Percentiles rank a stretch among this genome's conserved stretches.
These are phyloP conservation scores for Lochmaea capreae DNA, from an alignment of 2,888 invertebrate species.

Conservation along the genomic window DNA sequence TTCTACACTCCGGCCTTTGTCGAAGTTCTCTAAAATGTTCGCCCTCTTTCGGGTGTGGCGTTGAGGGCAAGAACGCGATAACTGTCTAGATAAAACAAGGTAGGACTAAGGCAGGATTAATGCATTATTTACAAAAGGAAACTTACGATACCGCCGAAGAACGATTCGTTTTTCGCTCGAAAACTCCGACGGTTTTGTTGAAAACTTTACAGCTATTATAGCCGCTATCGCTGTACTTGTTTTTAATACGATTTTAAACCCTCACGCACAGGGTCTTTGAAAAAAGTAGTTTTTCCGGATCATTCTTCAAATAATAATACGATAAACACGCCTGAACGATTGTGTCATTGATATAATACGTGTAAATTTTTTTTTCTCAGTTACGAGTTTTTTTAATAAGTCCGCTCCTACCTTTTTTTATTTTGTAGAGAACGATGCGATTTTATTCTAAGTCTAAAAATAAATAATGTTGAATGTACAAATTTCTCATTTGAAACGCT, in stretches of 20 bases:
- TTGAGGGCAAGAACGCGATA: slow-evolving; percentile 49
- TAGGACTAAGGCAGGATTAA: slow-evolving; percentile 56
- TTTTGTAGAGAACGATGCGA: background rate
- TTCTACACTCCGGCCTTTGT: slow-evolving; percentile 30
- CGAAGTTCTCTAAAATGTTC: slow-evolving; percentile 18
- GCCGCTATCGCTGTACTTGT: slow-evolving; percentile 33
- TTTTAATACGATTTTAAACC: background rate
- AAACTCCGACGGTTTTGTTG: slow-evolving; percentile 32
- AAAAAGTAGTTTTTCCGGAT: background rate
- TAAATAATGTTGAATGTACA: slow-evolving; percentile 3
- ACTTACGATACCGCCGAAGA: slow-evolving; percentile 55
- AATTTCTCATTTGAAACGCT: slow-evolving; percentile 6
- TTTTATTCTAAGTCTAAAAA: background rate
- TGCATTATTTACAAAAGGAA: slow-evolving; percentile 59
- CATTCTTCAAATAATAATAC: background rate
- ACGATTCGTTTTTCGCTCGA: slow-evolving; percentile 55
- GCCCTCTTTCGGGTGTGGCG: slow-evolving; percentile 35
- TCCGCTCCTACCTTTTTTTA: too few species aligned
- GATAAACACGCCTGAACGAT: too few species aligned
- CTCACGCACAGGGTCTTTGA: background rate
- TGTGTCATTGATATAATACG: too few species aligned
- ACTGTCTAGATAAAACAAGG: slow-evolving; percentile 58
- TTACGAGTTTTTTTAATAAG: too few species aligned
- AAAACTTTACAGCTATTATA: slow-evolving; percentile 48
- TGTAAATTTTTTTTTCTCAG: too few species aligned